These are phyloP conservation scores for Cinclus cinclus DNA, from an alignment of 2,113 vertebrate species.

Conservation along the genomic window DNA sequence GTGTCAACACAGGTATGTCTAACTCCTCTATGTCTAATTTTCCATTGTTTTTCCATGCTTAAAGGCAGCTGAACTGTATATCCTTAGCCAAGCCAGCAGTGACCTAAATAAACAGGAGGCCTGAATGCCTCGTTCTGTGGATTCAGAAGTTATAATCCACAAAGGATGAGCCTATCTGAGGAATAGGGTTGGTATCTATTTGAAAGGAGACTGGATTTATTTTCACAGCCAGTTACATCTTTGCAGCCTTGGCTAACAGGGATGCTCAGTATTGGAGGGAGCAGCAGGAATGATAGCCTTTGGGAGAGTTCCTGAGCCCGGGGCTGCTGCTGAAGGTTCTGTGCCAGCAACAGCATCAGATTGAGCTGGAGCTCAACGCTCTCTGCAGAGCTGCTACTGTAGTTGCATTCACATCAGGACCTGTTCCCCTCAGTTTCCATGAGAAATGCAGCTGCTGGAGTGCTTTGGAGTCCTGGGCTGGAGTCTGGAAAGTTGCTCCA, in stretches of 20 bases:
- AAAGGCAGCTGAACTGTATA: neutral
- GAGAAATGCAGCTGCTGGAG: neutral
- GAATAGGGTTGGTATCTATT: neutral
- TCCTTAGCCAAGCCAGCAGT: neutral
- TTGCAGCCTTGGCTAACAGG: neutral
- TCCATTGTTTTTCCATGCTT: neutral
- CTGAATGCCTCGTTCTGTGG: neutral
- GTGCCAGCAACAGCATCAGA: fast-evolving
- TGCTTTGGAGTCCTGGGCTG: neutral
- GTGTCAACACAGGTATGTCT: slow-evolving; percentile 90
- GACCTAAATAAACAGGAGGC: neutral
- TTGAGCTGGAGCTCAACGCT: neutral
- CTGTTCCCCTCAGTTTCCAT: neutral
- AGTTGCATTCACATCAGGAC: neutral
- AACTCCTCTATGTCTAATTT: neutral
- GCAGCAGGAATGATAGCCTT: neutral
- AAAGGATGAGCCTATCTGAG: neutral
- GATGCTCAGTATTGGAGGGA: neutral
- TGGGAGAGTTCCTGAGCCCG: neutral
- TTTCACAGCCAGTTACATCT: neutral
- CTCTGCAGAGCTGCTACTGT: neutral
- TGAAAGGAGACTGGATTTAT: neutral
- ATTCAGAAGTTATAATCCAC: neutral
- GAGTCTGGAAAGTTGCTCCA: neutral
- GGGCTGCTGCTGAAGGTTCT: neutral